A percentile compares a stretch with the other conserved stretches of the same genome.
Conservation (phyloP, 2,888 invertebrate species). For the Mythimna impura region DNA sequence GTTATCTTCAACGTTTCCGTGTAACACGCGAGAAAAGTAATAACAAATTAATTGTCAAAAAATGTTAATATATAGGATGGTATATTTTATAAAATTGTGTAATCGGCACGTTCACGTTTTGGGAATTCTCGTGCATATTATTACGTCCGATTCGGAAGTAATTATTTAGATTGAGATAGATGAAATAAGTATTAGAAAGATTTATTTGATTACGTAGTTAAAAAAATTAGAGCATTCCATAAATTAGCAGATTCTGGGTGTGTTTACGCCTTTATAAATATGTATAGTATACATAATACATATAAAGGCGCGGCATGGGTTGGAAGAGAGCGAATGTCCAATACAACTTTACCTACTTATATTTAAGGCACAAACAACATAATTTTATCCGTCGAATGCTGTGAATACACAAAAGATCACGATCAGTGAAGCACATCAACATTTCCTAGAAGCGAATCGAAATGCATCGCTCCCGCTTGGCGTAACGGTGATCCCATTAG, state of each 20-base stretch:
- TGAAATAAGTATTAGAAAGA: slow-evolving; percentile 44
- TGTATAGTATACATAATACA: too few relatives aligned
- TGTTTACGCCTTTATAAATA: slow-evolving; percentile 29
- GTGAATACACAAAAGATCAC: slow-evolving; percentile 49
- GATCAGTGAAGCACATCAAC: slow-evolving; percentile 58
- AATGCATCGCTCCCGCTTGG: slow-evolving; percentile 62
- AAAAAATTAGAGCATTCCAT: slow-evolving; percentile 20
- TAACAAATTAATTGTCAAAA: slow-evolving; percentile 49
- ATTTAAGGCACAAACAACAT: slow-evolving; percentile 46
- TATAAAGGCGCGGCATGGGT: slow-evolving; percentile 15
- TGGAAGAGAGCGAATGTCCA: not conserved
- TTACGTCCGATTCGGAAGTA: slow-evolving; percentile 47
- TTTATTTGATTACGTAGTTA: slow-evolving; percentile 39
- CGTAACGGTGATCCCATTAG: slow-evolving; percentile 73
- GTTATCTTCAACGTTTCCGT: slow-evolving; percentile 49
- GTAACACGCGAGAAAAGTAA: slow-evolving; percentile 51
- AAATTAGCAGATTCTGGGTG: slow-evolving; percentile 28
- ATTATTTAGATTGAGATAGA: slow-evolving; percentile 27
- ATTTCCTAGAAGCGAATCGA: slow-evolving; percentile 63
- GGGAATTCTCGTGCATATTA: slow-evolving; percentile 14
- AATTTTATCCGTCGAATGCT: slow-evolving; percentile 38
- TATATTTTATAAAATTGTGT: slow-evolving; percentile 48
- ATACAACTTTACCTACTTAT: slow-evolving; percentile 25
- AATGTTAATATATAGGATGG: slow-evolving; percentile 52
- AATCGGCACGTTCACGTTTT: slow-evolving; percentile 5